Evolutionary conservation across 2,113 vertebrate genomes (phyloP).

Genomic region (Falcunculus frontatus): DNA sequence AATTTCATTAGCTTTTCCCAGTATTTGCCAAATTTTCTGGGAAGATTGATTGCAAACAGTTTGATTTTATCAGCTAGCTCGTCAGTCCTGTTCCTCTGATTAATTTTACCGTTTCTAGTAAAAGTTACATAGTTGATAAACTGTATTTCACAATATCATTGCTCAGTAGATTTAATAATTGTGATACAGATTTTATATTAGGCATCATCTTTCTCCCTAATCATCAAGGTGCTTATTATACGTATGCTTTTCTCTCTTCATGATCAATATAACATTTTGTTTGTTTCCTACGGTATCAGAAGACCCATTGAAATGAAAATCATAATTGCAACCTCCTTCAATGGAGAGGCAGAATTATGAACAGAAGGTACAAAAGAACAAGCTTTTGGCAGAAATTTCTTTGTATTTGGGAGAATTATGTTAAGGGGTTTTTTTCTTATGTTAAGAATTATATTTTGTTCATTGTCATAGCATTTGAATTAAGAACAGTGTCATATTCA

Average conservation of each 20-base stretch:
- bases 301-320: neutral
- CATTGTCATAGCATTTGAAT: constrained; percentile 13
- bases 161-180: neutral
- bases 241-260: neutral
- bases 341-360: neutral
- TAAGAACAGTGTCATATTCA: neutral
- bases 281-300: neutral
- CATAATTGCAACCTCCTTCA: neutral
- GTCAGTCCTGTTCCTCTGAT: neutral
- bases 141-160: neutral
- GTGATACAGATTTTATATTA: neutral
- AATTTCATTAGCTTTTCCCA: neutral
- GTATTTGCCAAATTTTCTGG: neutral
- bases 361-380: neutral
- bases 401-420: neutral
- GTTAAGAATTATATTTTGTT: neutral
- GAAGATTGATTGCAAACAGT: neutral
- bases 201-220: neutral
- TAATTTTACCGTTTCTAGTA: neutral
- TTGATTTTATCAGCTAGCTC: neutral
- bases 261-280: neutral
- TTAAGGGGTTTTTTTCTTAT: neutral
- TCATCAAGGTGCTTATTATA: neutral
- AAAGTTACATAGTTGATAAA: neutral
- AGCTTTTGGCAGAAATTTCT: neutral